These are phyloP conservation scores for Hylaeus volcanicus DNA, from an alignment of 1,140 invertebrate species.

Conservation along the genomic window DNA sequence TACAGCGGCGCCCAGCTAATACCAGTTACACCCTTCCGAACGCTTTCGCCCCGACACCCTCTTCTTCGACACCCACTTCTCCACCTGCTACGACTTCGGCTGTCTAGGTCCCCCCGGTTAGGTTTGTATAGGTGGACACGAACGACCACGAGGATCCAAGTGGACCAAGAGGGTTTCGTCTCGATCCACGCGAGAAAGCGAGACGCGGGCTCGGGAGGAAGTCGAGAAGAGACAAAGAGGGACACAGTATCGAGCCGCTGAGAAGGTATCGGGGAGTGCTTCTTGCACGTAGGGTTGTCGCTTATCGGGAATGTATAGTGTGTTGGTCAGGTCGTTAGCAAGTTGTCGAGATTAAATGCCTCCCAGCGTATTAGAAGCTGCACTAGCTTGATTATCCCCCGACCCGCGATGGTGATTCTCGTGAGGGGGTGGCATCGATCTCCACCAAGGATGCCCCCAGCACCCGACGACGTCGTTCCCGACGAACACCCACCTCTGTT, in stretches of 20 bases:
- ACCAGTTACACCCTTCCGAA: constrained; percentile 54
- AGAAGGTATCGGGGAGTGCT: constrained; percentile 67
- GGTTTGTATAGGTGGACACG: not conserved
- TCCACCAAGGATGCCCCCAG: constrained; percentile 44
- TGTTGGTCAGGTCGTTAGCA: constrained; percentile 81
- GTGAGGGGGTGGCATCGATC: constrained; percentile 57
- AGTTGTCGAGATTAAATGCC: constrained; percentile 81
- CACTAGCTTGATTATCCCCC: constrained; percentile 75
- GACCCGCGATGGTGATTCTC: constrained; percentile 53
- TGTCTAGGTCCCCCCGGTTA: not conserved
- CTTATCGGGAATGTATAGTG: constrained; percentile 79
- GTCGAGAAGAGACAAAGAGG: constrained; percentile 20
- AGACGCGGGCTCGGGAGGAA: constrained; percentile 16
- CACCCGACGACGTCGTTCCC: constrained; percentile 41
- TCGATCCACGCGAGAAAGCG: constrained; percentile 19
- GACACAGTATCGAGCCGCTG: constrained; percentile 47
- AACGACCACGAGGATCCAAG: constrained; percentile 3
- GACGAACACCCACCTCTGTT: constrained; percentile 44
- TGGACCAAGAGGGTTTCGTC: constrained; percentile 41
- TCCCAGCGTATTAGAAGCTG: constrained; percentile 78
- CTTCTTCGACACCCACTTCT: constrained; percentile 48
- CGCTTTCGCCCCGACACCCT: constrained; percentile 34
- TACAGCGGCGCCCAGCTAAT: constrained; percentile 38
- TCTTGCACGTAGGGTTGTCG: constrained; percentile 74
- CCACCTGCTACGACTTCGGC: constrained; percentile 35